A percentile compares a stretch with the other conserved stretches of the same genome.
These are phyloP conservation scores for Glareola pratincola DNA, from an alignment of 2,113 vertebrate species.

Conservation along the genomic window DNA sequence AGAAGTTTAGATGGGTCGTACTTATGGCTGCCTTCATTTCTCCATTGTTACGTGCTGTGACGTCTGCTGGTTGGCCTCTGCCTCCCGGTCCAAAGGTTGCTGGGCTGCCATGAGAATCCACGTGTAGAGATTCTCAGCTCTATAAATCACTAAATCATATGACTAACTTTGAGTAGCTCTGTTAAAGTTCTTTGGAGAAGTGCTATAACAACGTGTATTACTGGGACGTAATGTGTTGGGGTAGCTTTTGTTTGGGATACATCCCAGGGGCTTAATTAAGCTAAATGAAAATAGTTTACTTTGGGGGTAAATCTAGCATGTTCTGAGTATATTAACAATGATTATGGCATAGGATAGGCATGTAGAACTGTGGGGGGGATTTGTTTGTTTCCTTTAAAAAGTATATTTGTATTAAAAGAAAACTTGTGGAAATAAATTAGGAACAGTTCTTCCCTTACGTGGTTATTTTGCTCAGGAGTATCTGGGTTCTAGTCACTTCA, in stretches of 20 bases:
- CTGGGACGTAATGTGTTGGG: not conserved
- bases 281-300: not conserved
- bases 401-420: not conserved
- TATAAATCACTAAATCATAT: not conserved
- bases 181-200: not conserved
- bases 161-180: not conserved
- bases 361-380: not conserved
- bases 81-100: conserved; percentile 25
- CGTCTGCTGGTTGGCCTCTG: not conserved
- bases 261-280: not conserved
- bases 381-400: not conserved
- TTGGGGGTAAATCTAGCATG: not conserved
- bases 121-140: not conserved
- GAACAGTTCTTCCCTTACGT: not conserved
- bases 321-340: not conserved
- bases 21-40: not conserved
- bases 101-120: not conserved
- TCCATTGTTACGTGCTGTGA: not conserved
- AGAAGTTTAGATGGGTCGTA: not conserved
- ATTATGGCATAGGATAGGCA: not conserved
- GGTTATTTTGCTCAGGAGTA: not conserved
- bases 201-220: not conserved
- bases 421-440: not conserved
- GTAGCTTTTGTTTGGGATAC: not conserved
- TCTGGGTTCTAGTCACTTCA: not conserved